phyloP scores from a whole-genome alignment of 2,888 invertebrate species.

The Mimumesa dahlbomi region DNA sequence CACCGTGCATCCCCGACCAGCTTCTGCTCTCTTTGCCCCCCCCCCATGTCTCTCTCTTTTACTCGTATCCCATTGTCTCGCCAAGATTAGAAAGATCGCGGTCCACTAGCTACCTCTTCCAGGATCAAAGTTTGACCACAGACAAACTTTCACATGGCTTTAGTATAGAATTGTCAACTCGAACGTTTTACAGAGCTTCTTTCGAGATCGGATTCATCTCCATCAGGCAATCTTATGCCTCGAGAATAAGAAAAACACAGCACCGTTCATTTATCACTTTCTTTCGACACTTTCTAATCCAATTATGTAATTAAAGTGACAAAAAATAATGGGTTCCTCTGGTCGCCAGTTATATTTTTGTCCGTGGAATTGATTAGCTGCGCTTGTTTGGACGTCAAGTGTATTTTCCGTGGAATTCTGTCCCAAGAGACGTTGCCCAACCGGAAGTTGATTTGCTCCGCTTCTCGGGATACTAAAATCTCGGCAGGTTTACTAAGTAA shows the following conservation, averaged over 20 bases:
- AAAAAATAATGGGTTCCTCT: slow-evolving; percentile 18
- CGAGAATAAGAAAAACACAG: not conserved
- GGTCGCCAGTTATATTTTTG: slow-evolving; percentile 16
- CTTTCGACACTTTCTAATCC: not conserved
- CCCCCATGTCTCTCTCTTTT: not conserved
- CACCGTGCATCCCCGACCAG: slow-evolving; percentile 1
- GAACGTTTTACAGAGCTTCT: slow-evolving; percentile 24
- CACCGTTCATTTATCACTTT: not conserved
- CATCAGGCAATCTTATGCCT: not conserved
- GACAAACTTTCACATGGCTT: slow-evolving; percentile 34
- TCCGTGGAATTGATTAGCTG: slow-evolving; percentile 50
- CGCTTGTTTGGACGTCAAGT: slow-evolving; percentile 48
- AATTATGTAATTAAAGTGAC: slow-evolving; percentile 20
- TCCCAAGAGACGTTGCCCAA: slow-evolving; percentile 53
- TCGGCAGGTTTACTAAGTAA: slow-evolving; percentile 57
- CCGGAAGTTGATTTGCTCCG: slow-evolving; percentile 54
- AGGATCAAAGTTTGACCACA: slow-evolving; percentile 50
- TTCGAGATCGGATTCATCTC: slow-evolving; percentile 16
- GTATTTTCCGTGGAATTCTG: slow-evolving; percentile 57
- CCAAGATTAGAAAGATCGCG: slow-evolving; percentile 55
- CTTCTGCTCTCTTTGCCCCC: not conserved
- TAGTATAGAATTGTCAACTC: slow-evolving; percentile 14
- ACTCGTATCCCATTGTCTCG: slow-evolving; percentile 22
- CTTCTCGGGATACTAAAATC: slow-evolving; percentile 50
- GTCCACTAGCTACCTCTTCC: slow-evolving; percentile 30